These are phyloP conservation scores for Probosciger aterrimus DNA, from an alignment of 2,113 vertebrate genomes.

Conservation along the genomic window DNA sequence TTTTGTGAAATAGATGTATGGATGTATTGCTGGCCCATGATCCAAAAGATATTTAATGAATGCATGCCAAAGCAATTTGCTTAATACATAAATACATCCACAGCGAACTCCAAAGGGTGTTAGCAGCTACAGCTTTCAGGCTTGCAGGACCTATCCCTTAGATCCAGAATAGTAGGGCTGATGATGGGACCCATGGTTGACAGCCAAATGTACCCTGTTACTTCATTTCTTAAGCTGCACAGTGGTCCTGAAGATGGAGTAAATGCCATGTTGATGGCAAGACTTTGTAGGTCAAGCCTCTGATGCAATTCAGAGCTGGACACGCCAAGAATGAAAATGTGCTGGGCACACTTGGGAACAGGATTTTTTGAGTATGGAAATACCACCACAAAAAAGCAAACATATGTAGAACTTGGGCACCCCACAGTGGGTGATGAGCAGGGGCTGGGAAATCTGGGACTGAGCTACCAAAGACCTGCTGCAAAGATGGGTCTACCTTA, in stretches of 20 bases:
- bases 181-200: not conserved
- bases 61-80: not conserved
- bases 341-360: not conserved
- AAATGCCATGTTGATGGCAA: accelerated
- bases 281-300: not conserved
- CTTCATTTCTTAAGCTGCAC: not conserved
- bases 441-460: not conserved
- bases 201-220: too few species aligned
- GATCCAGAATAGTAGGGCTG: accelerated
- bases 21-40: not conserved
- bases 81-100: not conserved
- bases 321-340: not conserved
- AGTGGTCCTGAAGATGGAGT: not conserved
- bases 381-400: not conserved
- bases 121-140: not conserved
- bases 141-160: not conserved
- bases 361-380: not conserved
- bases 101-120: not conserved
- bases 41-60: not conserved
- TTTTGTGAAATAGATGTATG: not conserved
- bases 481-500: not conserved
- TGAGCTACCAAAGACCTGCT: not conserved
- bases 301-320: not conserved
- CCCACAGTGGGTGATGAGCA: not conserved
- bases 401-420: not conserved